Conservation (phyloP, 2,113 vertebrate genomes). For the Ia io region DNA sequence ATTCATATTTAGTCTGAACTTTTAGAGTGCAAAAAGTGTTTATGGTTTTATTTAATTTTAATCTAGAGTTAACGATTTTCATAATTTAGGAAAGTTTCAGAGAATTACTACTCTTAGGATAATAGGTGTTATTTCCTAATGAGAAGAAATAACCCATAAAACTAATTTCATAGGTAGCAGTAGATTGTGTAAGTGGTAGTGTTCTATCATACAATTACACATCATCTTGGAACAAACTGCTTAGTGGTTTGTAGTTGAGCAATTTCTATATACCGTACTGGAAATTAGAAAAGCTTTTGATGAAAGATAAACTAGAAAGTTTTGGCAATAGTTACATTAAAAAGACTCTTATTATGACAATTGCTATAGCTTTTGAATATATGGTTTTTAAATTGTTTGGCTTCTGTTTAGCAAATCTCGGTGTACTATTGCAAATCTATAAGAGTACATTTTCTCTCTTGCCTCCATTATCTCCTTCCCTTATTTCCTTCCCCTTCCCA, state of each 20-base stretch:
- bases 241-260: neutral
- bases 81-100: neutral
- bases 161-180: neutral
- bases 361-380: neutral
- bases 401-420: neutral
- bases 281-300: neutral
- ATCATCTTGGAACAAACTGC: neutral
- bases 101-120: neutral
- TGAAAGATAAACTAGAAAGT: neutral
- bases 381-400: too few relatives aligned
- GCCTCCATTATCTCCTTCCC: neutral
- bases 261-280: neutral
- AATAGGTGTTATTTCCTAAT: neutral
- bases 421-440: neutral
- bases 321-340: neutral
- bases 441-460: neutral
- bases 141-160: constrained; percentile 20
- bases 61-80: neutral
- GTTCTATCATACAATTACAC: neutral
- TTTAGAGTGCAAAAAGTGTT: neutral
- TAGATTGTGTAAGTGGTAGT: neutral
- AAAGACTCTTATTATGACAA: neutral
- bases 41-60: neutral
- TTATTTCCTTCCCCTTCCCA: neutral
- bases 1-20: constrained; percentile 4